A percentile compares a stretch with the other conserved stretches of the same genome.
Conservation (phyloP, 92 coral and sea anemone species). For the Umimayanthus kanabou region DNA sequence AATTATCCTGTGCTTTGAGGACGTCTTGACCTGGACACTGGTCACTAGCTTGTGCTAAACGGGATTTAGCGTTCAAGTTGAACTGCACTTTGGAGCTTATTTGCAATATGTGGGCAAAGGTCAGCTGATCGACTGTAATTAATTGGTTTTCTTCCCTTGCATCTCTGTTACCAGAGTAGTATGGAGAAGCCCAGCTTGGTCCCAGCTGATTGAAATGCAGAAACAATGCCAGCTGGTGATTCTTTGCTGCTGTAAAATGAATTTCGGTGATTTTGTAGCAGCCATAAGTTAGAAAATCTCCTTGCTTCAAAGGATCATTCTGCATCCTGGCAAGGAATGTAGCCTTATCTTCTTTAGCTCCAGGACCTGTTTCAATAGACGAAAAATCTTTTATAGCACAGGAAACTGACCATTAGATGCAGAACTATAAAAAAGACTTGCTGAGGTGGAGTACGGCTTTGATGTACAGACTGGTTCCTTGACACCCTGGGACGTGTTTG, state of each 20-base stretch:
- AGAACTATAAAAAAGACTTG: too few species aligned
- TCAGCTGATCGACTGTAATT: slow-evolving; percentile 64
- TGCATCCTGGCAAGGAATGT: slow-evolving; percentile 40
- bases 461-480: too few species aligned
- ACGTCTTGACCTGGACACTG: slow-evolving; percentile 31
- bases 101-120: slow-evolving; percentile 53
- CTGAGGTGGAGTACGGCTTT: too few species aligned
- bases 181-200: slow-evolving; percentile 57
- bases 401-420: slow-evolving; percentile 52
- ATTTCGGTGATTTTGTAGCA: slow-evolving; percentile 56
- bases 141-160: slow-evolving; percentile 61
- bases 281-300: slow-evolving; percentile 42
- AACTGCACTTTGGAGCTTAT: slow-evolving; percentile 50
- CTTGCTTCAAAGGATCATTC: too few species aligned
- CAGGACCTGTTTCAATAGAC: slow-evolving; percentile 41
- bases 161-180: slow-evolving; percentile 53
- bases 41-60: slow-evolving; percentile 44
- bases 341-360: slow-evolving; percentile 42
- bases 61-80: slow-evolving; percentile 39
- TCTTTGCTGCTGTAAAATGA: slow-evolving; percentile 59
- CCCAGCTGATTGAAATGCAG: slow-evolving; percentile 49
- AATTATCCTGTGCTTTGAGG: too few species aligned
- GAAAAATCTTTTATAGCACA: too few species aligned
- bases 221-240: slow-evolving; percentile 68
- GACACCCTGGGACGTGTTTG: too few species aligned